Evolutionary conservation across 2,113 vertebrate genomes (phyloP).

Genomic region (Plestiodon gilberti): DNA sequence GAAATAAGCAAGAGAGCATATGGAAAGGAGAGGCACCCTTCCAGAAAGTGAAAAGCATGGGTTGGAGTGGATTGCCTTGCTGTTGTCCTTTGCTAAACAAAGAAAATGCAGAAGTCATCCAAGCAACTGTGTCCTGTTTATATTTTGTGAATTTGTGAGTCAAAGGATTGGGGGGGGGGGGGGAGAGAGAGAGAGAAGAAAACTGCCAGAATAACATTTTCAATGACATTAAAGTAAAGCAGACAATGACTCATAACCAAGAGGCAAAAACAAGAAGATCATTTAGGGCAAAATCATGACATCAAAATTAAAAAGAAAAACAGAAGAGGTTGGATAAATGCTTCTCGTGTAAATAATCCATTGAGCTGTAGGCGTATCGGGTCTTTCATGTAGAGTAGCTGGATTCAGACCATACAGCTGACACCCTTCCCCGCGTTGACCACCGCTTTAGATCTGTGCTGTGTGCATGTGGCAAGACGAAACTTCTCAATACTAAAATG

Average conservation of each 20-base stretch:
- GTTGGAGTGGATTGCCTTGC: constrained; percentile 43
- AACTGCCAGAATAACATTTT: constrained; percentile 80
- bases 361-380: neutral
- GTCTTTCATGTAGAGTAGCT: neutral
- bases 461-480: neutral
- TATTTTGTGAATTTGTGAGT: constrained; percentile 81
- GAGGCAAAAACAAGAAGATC: constrained; percentile 77
- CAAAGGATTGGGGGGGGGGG: neutral
- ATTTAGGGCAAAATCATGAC: constrained; percentile 48
- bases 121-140: constrained; percentile 80
- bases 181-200: constrained; percentile 76
- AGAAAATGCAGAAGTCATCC: constrained; percentile 56
- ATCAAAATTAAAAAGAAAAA: constrained; percentile 52
- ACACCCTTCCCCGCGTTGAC: neutral
- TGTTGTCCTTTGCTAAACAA: constrained; percentile 55
- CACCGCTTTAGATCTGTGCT: neutral
- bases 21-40: constrained; percentile 48
- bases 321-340: constrained; percentile 30
- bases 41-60: constrained; percentile 30
- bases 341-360: neutral
- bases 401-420: neutral
- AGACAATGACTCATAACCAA: constrained; percentile 79
- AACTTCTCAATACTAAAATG: neutral
- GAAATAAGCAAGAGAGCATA: constrained; percentile 1
- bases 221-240: constrained; percentile 80